A percentile compares a stretch with the other conserved stretches of the same genome.
Evolutionary conservation across 1,140 invertebrate genomes (phyloP).

Genomic region (Heliconius hewitsoni): DNA sequence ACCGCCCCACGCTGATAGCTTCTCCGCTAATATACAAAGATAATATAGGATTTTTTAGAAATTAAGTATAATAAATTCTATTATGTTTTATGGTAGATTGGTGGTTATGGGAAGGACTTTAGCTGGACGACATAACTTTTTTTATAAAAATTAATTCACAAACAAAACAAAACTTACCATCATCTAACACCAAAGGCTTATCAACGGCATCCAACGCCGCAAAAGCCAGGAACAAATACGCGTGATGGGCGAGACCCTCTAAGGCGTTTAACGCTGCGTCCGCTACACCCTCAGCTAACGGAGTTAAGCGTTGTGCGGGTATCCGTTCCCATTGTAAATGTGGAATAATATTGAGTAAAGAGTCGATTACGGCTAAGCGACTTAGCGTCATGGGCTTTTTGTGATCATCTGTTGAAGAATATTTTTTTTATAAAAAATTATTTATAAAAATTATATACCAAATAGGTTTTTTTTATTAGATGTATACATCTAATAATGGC

Average conservation of each 20-base stretch:
- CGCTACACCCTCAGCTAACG: slow-evolving; percentile 86
- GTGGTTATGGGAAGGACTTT: no score
- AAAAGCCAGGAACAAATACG: slow-evolving; percentile 51
- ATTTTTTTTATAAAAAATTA: not conserved
- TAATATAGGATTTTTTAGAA: not conserved
- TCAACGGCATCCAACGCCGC: slow-evolving; percentile 34
- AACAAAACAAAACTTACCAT: slow-evolving; percentile 44
- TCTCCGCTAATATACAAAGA: slow-evolving; percentile 34
- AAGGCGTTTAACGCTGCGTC: slow-evolving; percentile 42
- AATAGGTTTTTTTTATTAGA: not conserved
- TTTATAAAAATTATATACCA: not conserved
- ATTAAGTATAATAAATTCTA: not conserved
- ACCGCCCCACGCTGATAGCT: slow-evolving; percentile 52
- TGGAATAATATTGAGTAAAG: slow-evolving; percentile 82
- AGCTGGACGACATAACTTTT: no score
- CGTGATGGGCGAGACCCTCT: slow-evolving; percentile 31
- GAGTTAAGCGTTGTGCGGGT: slow-evolving; percentile 78
- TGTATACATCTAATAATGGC: not conserved
- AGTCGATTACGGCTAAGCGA: slow-evolving; percentile 95
- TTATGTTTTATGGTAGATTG: no score
- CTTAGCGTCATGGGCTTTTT: slow-evolving; percentile 97
- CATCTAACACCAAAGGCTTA: slow-evolving; percentile 49
- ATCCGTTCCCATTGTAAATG: slow-evolving; percentile 86
- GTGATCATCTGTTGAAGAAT: slow-evolving; percentile 85
- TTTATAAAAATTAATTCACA: no score